Conservation (phyloP, 2,888 invertebrate genomes). For the Pseudoips prasinana region DNA sequence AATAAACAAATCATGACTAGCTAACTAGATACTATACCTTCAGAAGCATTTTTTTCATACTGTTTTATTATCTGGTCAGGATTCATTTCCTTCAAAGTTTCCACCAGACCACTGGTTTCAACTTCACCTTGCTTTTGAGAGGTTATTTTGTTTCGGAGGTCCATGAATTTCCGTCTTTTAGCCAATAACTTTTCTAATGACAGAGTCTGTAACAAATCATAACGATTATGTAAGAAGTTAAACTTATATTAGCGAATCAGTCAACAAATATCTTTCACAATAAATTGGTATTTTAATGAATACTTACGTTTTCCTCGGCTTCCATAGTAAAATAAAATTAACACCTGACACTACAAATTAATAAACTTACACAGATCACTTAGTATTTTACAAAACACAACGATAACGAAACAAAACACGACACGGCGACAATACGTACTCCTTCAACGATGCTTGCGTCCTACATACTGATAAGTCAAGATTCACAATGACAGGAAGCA, state of each 20-base stretch:
- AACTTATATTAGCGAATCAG: slow-evolving; percentile 2
- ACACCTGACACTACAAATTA: slow-evolving; percentile 1
- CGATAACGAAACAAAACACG: slow-evolving; percentile 3
- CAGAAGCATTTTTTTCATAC: slow-evolving; percentile 2
- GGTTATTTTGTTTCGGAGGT: slow-evolving; percentile 3
- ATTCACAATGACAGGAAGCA: slow-evolving; percentile 2
- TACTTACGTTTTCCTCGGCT: slow-evolving; percentile 3
- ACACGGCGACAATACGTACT: not conserved
- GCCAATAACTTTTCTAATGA: slow-evolving; percentile 3
- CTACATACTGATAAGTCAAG: slow-evolving; percentile 3
- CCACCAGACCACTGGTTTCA: slow-evolving; percentile 3
- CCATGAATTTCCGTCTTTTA: slow-evolving; percentile 3
- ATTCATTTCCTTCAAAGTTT: slow-evolving; percentile 4
- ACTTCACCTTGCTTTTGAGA: slow-evolving; percentile 2
- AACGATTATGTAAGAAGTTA: slow-evolving; percentile 4
- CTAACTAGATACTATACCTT: slow-evolving; percentile 2
- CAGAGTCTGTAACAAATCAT: slow-evolving; percentile 4
- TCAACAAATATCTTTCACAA: not conserved
- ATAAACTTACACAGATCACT: slow-evolving; percentile 1
- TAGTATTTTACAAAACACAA: too few relatives aligned
- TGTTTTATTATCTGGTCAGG: slow-evolving; percentile 3
- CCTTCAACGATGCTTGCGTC: slow-evolving; percentile 1
- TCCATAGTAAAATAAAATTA: slow-evolving; percentile 1
- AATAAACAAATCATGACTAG: slow-evolving; percentile 3
- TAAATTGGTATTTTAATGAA: not conserved